Evolutionary conservation across 1,140 invertebrate species (phyloP), one percentile per base, ranked within the genome.

Genomic region (Anastrepha ludens): DNA sequence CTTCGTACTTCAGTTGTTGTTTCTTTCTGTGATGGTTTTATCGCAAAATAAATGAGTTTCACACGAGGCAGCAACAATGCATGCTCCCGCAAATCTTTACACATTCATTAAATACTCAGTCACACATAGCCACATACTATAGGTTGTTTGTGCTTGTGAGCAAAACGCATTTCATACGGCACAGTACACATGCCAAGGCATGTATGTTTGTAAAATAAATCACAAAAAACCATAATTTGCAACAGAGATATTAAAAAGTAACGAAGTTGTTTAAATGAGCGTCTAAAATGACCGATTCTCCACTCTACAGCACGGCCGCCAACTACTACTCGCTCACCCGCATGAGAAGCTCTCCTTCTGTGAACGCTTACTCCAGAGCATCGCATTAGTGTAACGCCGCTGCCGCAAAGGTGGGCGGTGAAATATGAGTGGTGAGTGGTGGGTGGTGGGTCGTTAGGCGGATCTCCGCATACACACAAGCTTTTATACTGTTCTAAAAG

Each of bases 11-110:
- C 70, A 50, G 44, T 41, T 20, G 15, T 4, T 81, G 47, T n/a
- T 81, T n/a, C 7, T 20, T 67, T 39, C 47, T 20, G 17, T 55
- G 17, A 9, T n/a, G 74, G n/a, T 55, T 81, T 81, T 81, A 81
- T 81, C 74, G 74, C 74, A 5, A 70, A 81, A 81, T 29, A 81
- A 81, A 55, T 81, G 17, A 81, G 47, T 81, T 81, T 47, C 74
- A 81, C n/a, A 81, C 44, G 44, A 55, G 44, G 47, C 74, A 55
- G 17, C 74, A 81, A 58, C 74, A 55, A 58, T 81, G 74, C 74
- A 41, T 41, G 44, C 41, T 29, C 29, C 29, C 29, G 44, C 17
- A 44, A 74, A 74, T 44, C 7, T 47, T 78, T 78, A 50, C 15
- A 78, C 70, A 78, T 55, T 47, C 60, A 62, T 62, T 58, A 74